phyloP scores from a whole-genome alignment of 37 sponge, comb jelly and placozoan species.

The Mnemiopsis leidyi region DNA sequence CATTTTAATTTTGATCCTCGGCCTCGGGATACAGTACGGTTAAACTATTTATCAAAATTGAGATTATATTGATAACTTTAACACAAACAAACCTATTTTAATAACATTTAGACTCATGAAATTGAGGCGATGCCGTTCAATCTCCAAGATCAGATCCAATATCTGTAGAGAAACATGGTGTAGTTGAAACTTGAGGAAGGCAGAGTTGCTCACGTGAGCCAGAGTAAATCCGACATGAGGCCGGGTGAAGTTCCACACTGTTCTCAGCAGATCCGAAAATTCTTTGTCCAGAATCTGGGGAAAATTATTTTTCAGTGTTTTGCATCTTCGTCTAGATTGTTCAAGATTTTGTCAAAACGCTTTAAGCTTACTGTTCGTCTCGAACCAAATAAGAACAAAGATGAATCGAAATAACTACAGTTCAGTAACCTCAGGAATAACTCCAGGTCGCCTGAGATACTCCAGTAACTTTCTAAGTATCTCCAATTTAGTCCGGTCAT shows the following conservation, averaged over 20 bases:
- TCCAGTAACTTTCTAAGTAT: not conserved
- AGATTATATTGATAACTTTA: too few relatives aligned
- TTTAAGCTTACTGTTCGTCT: too few relatives aligned
- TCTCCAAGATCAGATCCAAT: not conserved
- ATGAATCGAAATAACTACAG: too few relatives aligned
- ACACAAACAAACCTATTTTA: not conserved
- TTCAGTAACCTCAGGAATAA: not conserved
- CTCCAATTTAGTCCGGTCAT: not conserved
- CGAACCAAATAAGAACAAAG: too few relatives aligned
- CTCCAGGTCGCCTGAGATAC: not conserved
- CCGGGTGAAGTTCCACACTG: not conserved
- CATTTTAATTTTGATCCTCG: too few relatives aligned
- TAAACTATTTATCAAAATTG: too few relatives aligned
- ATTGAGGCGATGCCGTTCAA: too few relatives aligned
- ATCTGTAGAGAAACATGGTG: not conserved
- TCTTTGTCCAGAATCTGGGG: not conserved
- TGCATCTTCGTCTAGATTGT: too few relatives aligned
- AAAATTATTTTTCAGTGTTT: too few relatives aligned
- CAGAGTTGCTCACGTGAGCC: not conserved
- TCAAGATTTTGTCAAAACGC: too few relatives aligned
- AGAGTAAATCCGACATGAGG: not conserved
- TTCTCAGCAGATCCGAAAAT: not conserved
- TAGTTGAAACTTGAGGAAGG: not conserved
- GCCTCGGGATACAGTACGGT: too few relatives aligned
- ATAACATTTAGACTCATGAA: conserved; percentile 25